Base-by-base conservation (phyloP, 2,888 invertebrate genomes). In the Pollenia griseotomentosa region DNA sequence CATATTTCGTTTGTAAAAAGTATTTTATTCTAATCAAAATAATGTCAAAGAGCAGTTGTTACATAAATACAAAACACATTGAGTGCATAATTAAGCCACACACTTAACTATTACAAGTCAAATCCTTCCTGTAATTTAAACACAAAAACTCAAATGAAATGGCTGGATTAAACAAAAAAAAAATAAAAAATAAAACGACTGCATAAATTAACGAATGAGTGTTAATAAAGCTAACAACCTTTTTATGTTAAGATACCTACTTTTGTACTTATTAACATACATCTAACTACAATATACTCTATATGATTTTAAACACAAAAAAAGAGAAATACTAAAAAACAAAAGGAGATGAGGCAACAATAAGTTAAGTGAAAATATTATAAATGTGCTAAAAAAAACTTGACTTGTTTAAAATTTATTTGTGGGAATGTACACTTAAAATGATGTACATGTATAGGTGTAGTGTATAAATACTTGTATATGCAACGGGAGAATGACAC, bases 291-390 rank as follows among this genome's bases (percentile, higher is more conserved):
- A 19, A 42, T 48, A 42, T 33, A 33, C 40, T 61, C 46, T 48
- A 46, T 23, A 33, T 33, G 48, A 10, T 48, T 7, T 33, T 33
- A 33, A 33, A 33, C 33, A 12, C 48, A 68, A 33, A 59, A 46
- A n/a, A 23, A 16, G 42, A 9, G 12, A 33, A 74, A 48, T 10
- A 16, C 33, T 33, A 16, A 42, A 42, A 14, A 4, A 65, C 23
- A 10, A 75, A 23, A 44, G 63, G 51, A 68, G 53, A 73, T 73
- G 44, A 10, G 40, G 61, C 48, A 75, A 86, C 79, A 83, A 86
- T 74, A 83, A 74, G 63, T 70, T 86, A 79, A 83, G 74, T 82
- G 70, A 70, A 83, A 79, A 79, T 79, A 71, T 61, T 59, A 73
- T 51, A 51, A 70, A 61, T 68, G 66, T 53, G 33, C 16, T 74